These are phyloP conservation scores for Syngnathus acus DNA, from an alignment of 2,797 vertebrate genomes.

Conservation along the genomic window DNA sequence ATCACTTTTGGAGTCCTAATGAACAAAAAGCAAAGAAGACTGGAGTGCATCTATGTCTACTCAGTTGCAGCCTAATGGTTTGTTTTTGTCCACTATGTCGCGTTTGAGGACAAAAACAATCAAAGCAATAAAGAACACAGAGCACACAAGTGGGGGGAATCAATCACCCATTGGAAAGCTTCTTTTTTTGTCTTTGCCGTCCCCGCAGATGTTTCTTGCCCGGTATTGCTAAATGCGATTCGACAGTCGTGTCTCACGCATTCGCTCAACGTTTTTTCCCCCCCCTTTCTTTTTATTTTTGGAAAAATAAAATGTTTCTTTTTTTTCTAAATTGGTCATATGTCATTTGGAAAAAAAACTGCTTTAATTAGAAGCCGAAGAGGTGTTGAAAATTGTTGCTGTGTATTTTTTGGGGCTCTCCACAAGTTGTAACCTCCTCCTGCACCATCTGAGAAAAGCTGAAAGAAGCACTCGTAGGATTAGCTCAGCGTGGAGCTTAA, in stretches of 20 bases:
- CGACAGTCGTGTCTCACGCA: too few species aligned
- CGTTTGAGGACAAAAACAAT: background rate
- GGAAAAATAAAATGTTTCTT: too few species aligned
- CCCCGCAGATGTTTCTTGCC: background rate
- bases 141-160: background rate
- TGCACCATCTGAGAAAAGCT: slow-evolving; percentile 50
- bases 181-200: background rate
- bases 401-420: slow-evolving; percentile 33
- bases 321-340: too few species aligned
- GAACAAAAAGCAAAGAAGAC: background rate
- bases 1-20: slow-evolving; percentile 1
- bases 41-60: slow-evolving; percentile 1
- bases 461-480: slow-evolving; percentile 53
- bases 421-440: slow-evolving; percentile 47
- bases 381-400: too few species aligned
- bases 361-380: too few species aligned
- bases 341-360: too few species aligned
- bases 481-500: slow-evolving; percentile 33
- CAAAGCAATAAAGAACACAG: background rate
- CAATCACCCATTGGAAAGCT: background rate
- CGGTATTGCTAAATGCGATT: background rate
- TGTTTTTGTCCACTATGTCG: background rate
- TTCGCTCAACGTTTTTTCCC: too few species aligned
- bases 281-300: too few species aligned
- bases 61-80: background rate